Conservation (phyloP, 2,113 vertebrate species). For the Sorex araneus region DNA sequence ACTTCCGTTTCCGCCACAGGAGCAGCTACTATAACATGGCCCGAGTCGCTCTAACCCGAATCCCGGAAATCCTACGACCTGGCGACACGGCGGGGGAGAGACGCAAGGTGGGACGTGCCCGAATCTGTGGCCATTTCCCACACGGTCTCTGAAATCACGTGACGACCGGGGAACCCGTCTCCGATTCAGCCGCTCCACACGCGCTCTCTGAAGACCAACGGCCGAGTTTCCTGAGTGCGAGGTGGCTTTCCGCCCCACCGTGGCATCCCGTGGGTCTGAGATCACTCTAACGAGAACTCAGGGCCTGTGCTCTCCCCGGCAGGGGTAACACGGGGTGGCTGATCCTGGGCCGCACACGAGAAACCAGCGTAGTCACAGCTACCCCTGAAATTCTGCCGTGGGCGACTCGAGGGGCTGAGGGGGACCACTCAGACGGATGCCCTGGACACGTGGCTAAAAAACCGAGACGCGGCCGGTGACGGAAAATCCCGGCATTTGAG, state of each 20-base stretch:
- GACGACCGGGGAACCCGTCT: neutral
- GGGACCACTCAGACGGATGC: conserved; percentile 1
- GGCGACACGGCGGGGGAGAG: too few species aligned
- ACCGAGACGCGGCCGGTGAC: neutral
- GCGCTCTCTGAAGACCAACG: conserved; percentile 48
- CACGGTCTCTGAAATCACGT: neutral
- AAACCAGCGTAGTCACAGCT: conserved; percentile 35
- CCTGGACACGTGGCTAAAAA: conserved; percentile 34
- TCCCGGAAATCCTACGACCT: too few species aligned
- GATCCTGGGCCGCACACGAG: neutral
- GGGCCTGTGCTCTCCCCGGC: neutral
- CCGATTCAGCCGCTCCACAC: neutral
- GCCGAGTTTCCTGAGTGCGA: conserved; percentile 58
- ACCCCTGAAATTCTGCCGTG: neutral
- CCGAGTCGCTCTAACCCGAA: too few species aligned
- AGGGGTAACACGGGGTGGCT: neutral
- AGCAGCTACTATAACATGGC: too few species aligned
- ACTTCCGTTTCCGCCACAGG: too few species aligned
- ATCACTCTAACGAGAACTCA: neutral
- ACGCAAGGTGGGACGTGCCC: too few species aligned
- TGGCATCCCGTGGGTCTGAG: conserved; percentile 16
- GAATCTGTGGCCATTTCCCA: too few species aligned
- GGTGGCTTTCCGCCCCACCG: neutral
- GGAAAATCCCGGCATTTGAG: conserved; percentile 48
- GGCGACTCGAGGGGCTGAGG: conserved; percentile 23